Evolutionary conservation across 2,797 vertebrate species (phyloP).

Genomic region (Alosa sapidissima): DNA sequence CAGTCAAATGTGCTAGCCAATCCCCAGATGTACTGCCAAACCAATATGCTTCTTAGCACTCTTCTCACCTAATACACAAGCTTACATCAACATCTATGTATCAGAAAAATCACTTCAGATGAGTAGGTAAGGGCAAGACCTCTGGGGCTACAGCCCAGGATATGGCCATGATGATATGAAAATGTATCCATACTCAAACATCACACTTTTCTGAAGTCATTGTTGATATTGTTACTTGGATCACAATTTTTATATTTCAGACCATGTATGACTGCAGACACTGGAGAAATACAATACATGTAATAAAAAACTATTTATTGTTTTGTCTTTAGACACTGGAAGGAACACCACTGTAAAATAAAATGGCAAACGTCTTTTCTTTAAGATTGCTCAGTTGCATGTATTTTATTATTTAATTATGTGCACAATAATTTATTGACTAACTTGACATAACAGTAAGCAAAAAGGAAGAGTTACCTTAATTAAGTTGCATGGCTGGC

Average conservation of each 20-base stretch:
- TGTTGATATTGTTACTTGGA: neutral
- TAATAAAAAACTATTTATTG: conserved; percentile 74
- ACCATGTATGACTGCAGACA: conserved; percentile 70
- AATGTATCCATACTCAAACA: neutral
- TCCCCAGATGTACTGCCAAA: neutral
- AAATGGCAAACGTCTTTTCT: conserved; percentile 53
- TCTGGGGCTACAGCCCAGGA: neutral
- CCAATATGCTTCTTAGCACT: neutral
- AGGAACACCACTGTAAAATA: conserved; percentile 65
- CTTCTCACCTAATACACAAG: neutral
- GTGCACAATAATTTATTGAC: neutral
- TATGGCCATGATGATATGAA: neutral
- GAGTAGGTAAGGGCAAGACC: neutral
- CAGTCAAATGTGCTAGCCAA: neutral
- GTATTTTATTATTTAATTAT: neutral
- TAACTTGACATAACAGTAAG: neutral
- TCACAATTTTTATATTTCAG: neutral
- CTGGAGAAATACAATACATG: conserved; percentile 70
- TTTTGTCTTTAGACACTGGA: conserved; percentile 75
- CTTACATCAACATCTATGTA: neutral
- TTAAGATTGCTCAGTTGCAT: neutral
- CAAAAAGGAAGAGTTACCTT: too few relatives aligned
- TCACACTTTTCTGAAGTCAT: neutral
- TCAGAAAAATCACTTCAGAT: neutral
- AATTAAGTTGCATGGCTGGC: too few relatives aligned